These are phyloP conservation scores for Chironomus tepperi DNA, from an alignment of 1,140 invertebrate species.

Conservation along the genomic window DNA sequence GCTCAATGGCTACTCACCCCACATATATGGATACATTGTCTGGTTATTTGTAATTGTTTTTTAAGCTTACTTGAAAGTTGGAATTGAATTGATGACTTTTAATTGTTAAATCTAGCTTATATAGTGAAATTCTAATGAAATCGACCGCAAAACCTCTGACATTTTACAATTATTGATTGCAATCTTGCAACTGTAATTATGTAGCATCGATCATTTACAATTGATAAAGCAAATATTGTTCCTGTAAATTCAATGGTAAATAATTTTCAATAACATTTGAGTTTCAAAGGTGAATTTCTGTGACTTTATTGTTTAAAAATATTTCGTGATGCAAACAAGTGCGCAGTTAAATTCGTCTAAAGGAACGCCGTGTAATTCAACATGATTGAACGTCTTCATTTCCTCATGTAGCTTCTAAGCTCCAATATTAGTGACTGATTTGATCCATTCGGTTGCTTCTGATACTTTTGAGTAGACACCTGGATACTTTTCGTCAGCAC, in stretches of 20 bases:
- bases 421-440: slow-evolving; percentile 30
- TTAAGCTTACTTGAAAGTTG: background rate
- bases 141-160: background rate
- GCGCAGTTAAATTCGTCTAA: background rate
- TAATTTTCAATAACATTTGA: background rate
- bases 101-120: background rate
- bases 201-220: background rate
- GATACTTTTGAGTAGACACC: slow-evolving; percentile 52
- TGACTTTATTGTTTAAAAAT: background rate
- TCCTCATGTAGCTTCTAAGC: background rate
- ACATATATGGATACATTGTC: background rate
- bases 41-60: background rate
- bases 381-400: no score
- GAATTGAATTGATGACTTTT: background rate
- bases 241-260: background rate
- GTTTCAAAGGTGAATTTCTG: background rate
- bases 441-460: slow-evolving; percentile 37
- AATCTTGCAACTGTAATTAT: background rate
- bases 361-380: no score
- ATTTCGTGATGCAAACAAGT: background rate
- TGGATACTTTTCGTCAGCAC: slow-evolving; percentile 44
- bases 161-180: background rate
- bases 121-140: background rate
- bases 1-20: background rate
- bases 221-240: background rate